phyloP scores from a whole-genome alignment of 1,140 invertebrate species.

The Nasonia vitripennis region DNA sequence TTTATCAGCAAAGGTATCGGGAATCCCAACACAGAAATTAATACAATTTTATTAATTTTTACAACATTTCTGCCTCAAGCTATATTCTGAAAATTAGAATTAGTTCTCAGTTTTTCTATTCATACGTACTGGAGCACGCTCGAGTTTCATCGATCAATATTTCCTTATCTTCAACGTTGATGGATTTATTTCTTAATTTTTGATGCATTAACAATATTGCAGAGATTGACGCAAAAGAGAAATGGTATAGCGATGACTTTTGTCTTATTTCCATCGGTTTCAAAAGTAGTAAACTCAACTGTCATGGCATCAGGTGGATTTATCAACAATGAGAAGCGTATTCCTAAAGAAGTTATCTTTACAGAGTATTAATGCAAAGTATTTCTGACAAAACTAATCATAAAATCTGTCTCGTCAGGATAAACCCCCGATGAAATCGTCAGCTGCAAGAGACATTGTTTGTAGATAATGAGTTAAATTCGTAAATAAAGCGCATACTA shows the following conservation, averaged over 20 bases:
- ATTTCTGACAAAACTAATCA: conserved; percentile 28
- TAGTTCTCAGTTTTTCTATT: background rate
- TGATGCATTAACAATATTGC: too few relatives aligned
- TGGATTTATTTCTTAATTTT: too few relatives aligned
- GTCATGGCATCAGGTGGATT: background rate
- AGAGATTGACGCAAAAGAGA: too few relatives aligned
- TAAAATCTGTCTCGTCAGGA: conserved; percentile 33
- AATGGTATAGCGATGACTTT: too few relatives aligned
- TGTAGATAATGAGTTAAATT: too few relatives aligned
- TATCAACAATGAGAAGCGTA: background rate
- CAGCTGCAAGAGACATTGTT: background rate
- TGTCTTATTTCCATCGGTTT: background rate
- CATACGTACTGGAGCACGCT: background rate
- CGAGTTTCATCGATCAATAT: too few relatives aligned
- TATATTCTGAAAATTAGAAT: background rate
- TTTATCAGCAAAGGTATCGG: background rate
- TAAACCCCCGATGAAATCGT: conserved; percentile 28
- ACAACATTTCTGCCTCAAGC: too few relatives aligned
- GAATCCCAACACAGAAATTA: background rate
- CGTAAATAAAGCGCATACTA: too few relatives aligned
- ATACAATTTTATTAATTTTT: background rate
- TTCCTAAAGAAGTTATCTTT: background rate
- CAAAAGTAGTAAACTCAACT: background rate
- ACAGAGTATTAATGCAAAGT: background rate
- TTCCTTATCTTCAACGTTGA: too few relatives aligned